A percentile compares a stretch with the other conserved stretches of the same genome.
These are phyloP conservation scores for Danionella dracula DNA, from an alignment of 2,797 vertebrate species.

Conservation along the genomic window DNA sequence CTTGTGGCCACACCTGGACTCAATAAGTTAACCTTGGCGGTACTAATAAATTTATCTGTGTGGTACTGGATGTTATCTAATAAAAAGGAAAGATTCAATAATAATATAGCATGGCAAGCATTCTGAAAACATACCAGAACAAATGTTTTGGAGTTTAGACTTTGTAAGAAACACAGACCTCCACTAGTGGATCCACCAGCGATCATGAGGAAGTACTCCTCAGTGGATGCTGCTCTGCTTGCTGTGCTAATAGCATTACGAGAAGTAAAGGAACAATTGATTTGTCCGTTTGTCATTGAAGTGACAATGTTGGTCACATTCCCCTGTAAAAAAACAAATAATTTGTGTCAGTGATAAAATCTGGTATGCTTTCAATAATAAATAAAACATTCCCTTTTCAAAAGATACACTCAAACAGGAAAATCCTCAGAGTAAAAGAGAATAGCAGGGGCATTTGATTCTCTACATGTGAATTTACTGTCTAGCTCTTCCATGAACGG, in stretches of 20 bases:
- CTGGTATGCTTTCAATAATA: too few relatives aligned
- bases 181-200: constrained; percentile 54
- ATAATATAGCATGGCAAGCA: too few relatives aligned
- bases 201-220: constrained; percentile 62
- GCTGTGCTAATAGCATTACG: constrained; percentile 57
- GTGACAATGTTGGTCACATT: constrained; percentile 52
- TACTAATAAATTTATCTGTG: constrained; percentile 29
- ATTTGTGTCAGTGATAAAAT: too few relatives aligned
- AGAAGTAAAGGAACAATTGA: constrained; percentile 71
- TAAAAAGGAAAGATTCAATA: not conserved
- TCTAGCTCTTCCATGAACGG: too few relatives aligned
- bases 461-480: too few relatives aligned
- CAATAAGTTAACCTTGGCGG: constrained; percentile 44
- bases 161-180: constrained; percentile 59
- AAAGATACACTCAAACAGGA: too few relatives aligned
- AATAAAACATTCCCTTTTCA: too few relatives aligned
- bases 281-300: constrained; percentile 48
- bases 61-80: constrained; percentile 64
- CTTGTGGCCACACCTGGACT: not conserved
- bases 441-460: too few relatives aligned
- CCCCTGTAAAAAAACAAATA: constrained; percentile 53
- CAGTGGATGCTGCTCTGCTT: constrained; percentile 31
- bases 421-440: too few relatives aligned
- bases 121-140: too few relatives aligned
- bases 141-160: too few relatives aligned